A percentile compares a stretch with the other conserved stretches of the same genome.
Conservation (phyloP, 92 coral and sea anemone species). For the Galaxea fascicularis region DNA sequence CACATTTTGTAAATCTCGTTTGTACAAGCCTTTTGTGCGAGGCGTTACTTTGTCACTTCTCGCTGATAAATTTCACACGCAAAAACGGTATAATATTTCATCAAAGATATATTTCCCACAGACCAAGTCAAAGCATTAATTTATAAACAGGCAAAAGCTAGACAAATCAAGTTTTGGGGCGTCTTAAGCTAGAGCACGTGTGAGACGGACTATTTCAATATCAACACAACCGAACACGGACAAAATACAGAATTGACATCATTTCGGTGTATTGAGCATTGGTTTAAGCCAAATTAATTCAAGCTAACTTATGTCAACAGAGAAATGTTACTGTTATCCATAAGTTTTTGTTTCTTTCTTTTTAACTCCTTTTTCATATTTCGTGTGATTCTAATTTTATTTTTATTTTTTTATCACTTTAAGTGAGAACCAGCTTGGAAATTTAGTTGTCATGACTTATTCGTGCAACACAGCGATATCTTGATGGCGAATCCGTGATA, state of each 20-base stretch:
- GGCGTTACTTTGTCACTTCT: conserved; percentile 50
- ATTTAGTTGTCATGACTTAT: conserved; percentile 36
- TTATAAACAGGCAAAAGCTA: conserved; percentile 44
- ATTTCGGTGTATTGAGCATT: conserved; percentile 34
- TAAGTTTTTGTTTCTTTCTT: neutral
- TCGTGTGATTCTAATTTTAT: conserved; percentile 12
- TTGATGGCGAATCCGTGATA: conserved; percentile 45
- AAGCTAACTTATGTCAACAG: conserved; percentile 27
- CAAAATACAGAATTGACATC: conserved; percentile 47
- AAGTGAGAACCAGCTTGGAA: conserved; percentile 42
- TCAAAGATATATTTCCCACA: conserved; percentile 51
- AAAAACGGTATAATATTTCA: conserved; percentile 40
- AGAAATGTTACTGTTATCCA: conserved; percentile 16
- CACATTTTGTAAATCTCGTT: conserved; percentile 42
- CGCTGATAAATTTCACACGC: conserved; percentile 58
- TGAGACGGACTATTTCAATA: conserved; percentile 34
- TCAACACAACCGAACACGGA: conserved; percentile 38
- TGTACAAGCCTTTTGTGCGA: conserved; percentile 35
- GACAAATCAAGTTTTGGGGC: conserved; percentile 36
- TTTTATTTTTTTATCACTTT: conserved; percentile 5
- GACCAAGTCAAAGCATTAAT: conserved; percentile 45
- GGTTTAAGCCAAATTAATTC: conserved; percentile 42
- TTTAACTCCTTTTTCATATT: neutral
- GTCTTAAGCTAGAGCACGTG: conserved; percentile 51
- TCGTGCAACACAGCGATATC: conserved; percentile 37